Conservation (phyloP, 2,797 vertebrate genomes). For the Lophotriccus pileatus region DNA sequence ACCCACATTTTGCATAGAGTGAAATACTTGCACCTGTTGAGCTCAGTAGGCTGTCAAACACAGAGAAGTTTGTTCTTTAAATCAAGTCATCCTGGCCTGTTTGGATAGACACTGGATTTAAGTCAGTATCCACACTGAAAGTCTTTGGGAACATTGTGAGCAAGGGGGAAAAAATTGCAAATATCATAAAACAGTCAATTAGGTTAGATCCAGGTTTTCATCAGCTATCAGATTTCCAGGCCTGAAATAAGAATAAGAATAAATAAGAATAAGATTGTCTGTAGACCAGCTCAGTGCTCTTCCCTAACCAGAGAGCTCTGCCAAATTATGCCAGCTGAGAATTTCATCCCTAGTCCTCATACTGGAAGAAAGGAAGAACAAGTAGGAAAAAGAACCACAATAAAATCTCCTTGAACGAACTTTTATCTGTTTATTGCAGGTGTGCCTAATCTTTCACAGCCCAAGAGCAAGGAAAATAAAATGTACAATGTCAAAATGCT, state of each 20-base stretch:
- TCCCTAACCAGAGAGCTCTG: background rate
- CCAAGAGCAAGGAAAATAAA: conserved; percentile 3
- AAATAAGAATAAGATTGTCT: background rate
- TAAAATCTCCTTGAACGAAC: background rate
- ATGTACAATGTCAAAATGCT: background rate
- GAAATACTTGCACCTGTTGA: background rate
- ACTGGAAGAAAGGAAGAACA: background rate
- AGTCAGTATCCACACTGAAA: background rate
- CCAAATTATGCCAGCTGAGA: background rate
- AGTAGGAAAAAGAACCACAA: background rate
- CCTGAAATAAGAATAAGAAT: background rate
- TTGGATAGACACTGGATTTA: background rate
- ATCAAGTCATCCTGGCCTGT: background rate
- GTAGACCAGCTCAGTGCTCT: background rate
- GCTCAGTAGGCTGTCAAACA: background rate
- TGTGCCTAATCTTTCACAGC: conserved; percentile 18
- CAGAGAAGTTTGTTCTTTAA: background rate
- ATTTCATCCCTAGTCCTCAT: background rate
- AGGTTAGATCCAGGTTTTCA: background rate
- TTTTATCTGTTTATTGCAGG: conserved; percentile 19
- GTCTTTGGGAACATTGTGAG: background rate
- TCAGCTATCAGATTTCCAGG: background rate
- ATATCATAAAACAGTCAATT: background rate
- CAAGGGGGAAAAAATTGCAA: background rate
- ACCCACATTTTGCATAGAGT: background rate